Percentiles rank a stretch among this genome's conserved stretches.
These are phyloP conservation scores for Xyrichtys novacula DNA, from an alignment of 2,797 vertebrate species.

Conservation along the genomic window DNA sequence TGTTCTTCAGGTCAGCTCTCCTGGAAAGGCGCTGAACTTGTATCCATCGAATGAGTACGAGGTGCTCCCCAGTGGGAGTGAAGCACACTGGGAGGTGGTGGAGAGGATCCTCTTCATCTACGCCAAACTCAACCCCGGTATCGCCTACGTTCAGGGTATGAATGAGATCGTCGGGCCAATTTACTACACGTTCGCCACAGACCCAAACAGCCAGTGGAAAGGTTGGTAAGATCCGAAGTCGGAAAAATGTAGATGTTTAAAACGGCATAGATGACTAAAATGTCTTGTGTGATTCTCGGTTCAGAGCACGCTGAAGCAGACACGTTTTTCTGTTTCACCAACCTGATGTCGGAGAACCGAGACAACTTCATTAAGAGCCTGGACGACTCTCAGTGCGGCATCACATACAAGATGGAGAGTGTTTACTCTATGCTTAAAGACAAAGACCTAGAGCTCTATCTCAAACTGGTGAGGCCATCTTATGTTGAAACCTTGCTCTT, in stretches of 20 bases:
- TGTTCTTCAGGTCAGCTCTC: conserved; percentile 91
- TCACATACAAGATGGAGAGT: conserved; percentile 98
- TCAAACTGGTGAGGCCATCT: conserved; percentile 89
- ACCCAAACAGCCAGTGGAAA: conserved; percentile 94
- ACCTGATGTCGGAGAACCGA: conserved; percentile 98
- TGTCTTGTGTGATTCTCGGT: neutral
- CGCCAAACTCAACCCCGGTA: conserved; percentile 97
- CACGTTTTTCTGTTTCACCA: conserved; percentile 99
- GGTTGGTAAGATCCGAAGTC: conserved; percentile 74
- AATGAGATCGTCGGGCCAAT: conserved; percentile 98
- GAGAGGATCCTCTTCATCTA: conserved; percentile 99
- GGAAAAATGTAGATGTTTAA: no score
- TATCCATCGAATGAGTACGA: conserved; percentile 91
- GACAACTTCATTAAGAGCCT: conserved; percentile 99
- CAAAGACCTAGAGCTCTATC: conserved; percentile 93
- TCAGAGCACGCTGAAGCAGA: conserved; percentile 97
- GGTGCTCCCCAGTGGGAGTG: conserved; percentile 91
- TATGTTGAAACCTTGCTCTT: neutral
- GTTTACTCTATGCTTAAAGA: conserved; percentile 96
- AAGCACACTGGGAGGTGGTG: conserved; percentile 99
- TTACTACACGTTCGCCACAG: conserved; percentile 97
- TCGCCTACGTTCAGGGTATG: conserved; percentile 99
- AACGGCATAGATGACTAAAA: neutral
- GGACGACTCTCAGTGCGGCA: conserved; percentile 98
- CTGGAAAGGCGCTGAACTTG: conserved; percentile 85